Evolutionary conservation across 2,888 invertebrate species (phyloP).

Genomic region (Pterobdella sp.): DNA sequence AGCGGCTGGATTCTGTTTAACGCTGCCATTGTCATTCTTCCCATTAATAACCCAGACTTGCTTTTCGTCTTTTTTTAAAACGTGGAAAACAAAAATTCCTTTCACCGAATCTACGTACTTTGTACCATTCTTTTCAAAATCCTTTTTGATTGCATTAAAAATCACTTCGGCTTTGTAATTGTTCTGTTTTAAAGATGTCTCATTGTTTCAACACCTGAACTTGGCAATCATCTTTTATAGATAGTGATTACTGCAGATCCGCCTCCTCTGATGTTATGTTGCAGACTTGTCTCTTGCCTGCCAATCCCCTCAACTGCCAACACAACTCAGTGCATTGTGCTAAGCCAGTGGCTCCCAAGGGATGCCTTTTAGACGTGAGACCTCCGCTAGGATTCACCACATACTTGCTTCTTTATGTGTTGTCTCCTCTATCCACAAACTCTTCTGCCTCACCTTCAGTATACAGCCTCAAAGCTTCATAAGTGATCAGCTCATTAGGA

Average conservation of each 20-base stretch:
- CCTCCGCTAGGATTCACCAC: conserved; percentile 99
- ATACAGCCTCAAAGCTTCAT: conserved; percentile 89
- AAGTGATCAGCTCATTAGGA: conserved; percentile 89
- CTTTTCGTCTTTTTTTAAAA: conserved; percentile 67
- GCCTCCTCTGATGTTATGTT: conserved; percentile 88
- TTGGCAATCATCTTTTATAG: conserved; percentile 75
- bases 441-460: conserved; percentile 68
- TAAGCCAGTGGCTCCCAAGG: conserved; percentile 85
- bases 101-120: conserved; percentile 53
- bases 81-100: conserved; percentile 81
- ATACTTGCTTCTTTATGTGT: conserved; percentile 91
- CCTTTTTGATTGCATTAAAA: conserved; percentile 36
- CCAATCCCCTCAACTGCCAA: conserved; percentile 76
- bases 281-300: conserved; percentile 76
- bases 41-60: conserved; percentile 88
- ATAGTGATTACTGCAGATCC: conserved; percentile 87
- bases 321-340: conserved; percentile 83
- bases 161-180: conserved; percentile 35
- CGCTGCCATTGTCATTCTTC: conserved; percentile 77
- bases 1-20: conserved; percentile 67
- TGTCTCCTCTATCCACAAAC: conserved; percentile 84
- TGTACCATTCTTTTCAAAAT: conserved; percentile 46
- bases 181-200: not conserved
- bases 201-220: conserved; percentile 24
- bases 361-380: conserved; percentile 96